These are phyloP conservation scores for Ceryle rudis DNA, from an alignment of 2,797 vertebrate genomes.

Conservation along the genomic window DNA sequence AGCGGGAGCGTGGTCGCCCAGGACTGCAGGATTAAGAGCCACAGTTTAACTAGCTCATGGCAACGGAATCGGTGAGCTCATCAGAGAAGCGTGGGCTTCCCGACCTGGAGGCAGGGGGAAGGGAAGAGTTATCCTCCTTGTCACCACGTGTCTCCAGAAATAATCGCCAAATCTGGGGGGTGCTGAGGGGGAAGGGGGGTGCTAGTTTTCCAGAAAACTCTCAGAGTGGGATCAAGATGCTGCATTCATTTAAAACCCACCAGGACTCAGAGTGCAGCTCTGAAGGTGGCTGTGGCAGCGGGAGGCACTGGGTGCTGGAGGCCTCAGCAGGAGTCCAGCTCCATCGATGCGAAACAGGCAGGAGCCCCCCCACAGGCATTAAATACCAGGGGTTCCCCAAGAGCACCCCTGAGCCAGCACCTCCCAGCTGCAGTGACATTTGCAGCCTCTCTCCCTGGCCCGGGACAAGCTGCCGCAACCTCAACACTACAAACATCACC, in stretches of 20 bases:
- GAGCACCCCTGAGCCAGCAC: not conserved
- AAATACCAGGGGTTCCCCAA: not conserved
- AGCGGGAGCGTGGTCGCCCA: not conserved
- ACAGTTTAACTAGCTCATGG: not conserved
- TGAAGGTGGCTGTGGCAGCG: not conserved
- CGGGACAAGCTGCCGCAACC: not conserved
- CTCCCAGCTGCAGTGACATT: not conserved
- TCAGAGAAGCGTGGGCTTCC: not conserved
- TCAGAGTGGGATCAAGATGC: not conserved
- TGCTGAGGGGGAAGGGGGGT: accelerated
- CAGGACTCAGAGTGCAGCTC: not conserved
- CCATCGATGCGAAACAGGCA: not conserved
- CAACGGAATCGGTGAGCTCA: constrained; percentile 34
- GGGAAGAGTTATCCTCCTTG: not conserved
- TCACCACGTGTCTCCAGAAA: not conserved
- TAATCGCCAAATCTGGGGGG: not conserved
- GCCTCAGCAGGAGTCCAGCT: not conserved
- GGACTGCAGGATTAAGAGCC: not conserved
- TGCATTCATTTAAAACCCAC: not conserved
- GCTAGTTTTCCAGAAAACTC: not conserved
- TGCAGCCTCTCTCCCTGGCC: no score
- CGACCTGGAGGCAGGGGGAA: not conserved
- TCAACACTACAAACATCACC: accelerated
- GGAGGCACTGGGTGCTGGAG: not conserved
- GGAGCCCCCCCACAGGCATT: accelerated